A percentile compares a stretch with the other conserved stretches of the same genome.
These are phyloP conservation scores for Labeo rohita DNA, from an alignment of 2,113 vertebrate genomes.

Conservation along the genomic window DNA sequence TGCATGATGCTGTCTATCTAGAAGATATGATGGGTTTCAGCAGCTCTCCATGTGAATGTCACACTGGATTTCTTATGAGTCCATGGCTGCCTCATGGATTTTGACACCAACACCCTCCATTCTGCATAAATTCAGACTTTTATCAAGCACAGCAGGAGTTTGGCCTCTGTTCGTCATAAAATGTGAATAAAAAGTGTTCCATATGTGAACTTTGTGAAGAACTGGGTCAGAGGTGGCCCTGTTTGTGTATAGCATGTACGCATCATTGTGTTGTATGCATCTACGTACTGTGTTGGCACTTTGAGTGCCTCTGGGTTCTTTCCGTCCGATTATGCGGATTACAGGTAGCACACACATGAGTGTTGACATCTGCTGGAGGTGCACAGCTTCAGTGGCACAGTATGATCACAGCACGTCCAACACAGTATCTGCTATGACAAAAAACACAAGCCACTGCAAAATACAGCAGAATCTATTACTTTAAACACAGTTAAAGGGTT, in stretches of 20 bases:
- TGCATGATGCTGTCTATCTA: not conserved
- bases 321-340: constrained; percentile 18
- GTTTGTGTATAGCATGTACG: not conserved
- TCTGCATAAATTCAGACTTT: not conserved
- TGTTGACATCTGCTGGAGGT: constrained; percentile 26
- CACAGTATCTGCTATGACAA: not conserved
- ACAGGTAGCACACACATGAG: constrained; percentile 22
- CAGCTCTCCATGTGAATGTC: constrained; percentile 23
- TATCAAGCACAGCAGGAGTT: not conserved
- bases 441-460: not conserved
- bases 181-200: not conserved
- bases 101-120: not conserved
- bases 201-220: not conserved
- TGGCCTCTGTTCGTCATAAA: not conserved
- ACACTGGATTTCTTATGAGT: constrained; percentile 27
- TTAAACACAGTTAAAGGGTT: not conserved
- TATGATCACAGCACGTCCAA: not conserved
- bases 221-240: constrained; percentile 1
- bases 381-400: not conserved
- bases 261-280: not conserved
- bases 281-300: constrained; percentile 7
- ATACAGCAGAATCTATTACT: not conserved
- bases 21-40: constrained; percentile 3
- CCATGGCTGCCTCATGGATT: not conserved
- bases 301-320: constrained; percentile 14